Evolutionary conservation across 2,888 invertebrate genomes (phyloP).

Genomic region (Drosophila kanekoi): DNA sequence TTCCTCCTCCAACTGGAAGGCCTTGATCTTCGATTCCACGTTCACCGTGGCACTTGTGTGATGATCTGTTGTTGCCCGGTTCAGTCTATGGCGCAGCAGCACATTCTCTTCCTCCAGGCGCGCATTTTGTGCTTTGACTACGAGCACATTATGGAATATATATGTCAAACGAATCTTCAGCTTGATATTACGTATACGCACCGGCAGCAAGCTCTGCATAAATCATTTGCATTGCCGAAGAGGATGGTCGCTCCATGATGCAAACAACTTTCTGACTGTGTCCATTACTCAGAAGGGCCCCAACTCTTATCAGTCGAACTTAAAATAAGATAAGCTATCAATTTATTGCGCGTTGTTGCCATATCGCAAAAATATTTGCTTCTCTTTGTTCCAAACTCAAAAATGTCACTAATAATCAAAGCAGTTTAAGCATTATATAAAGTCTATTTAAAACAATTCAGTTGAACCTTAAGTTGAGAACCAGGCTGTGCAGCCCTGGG

Average conservation of each 20-base stretch:
- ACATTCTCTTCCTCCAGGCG: slow-evolving; percentile 79
- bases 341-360: slow-evolving; percentile 21
- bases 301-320: slow-evolving; percentile 29
- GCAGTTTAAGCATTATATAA: too few species aligned
- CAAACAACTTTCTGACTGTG: slow-evolving; percentile 18
- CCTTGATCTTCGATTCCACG: slow-evolving; percentile 77
- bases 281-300: slow-evolving; percentile 37
- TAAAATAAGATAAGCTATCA: slow-evolving; percentile 42
- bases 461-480: not conserved
- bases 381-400: too few species aligned
- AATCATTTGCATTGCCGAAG: slow-evolving; percentile 57
- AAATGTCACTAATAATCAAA: too few species aligned
- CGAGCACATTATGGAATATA: not conserved
- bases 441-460: too few species aligned
- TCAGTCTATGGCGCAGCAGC: slow-evolving; percentile 71
- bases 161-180: not conserved
- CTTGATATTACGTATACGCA: slow-evolving; percentile 48
- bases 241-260: slow-evolving; percentile 59
- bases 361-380: not conserved
- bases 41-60: slow-evolving; percentile 64
- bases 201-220: slow-evolving; percentile 71
- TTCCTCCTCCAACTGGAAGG: slow-evolving; percentile 77
- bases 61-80: slow-evolving; percentile 61
- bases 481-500: not conserved
- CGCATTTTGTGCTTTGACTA: slow-evolving; percentile 76